phyloP scores from a whole-genome alignment of 2,888 invertebrate species.

The Tetranychus truncatus region DNA sequence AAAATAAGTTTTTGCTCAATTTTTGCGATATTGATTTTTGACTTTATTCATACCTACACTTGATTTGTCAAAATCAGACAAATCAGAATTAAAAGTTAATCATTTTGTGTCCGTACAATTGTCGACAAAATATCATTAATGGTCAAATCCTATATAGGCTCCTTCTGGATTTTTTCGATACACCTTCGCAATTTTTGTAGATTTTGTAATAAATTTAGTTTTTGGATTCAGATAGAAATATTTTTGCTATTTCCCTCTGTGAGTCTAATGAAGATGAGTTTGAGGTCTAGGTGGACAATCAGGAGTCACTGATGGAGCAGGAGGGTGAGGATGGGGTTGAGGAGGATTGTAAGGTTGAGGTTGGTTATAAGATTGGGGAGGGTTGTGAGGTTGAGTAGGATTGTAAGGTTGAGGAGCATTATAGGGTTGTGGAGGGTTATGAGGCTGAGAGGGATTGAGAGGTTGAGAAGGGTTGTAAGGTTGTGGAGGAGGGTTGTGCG shows the following conservation, averaged over 20 bases:
- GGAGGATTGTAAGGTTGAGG: neutral
- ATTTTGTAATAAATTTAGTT: no score
- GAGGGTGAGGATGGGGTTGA: neutral
- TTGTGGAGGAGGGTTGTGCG: neutral
- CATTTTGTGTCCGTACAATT: neutral
- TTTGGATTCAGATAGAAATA: no score
- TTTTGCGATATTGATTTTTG: no score
- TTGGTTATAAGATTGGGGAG: no score
- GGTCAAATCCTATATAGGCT: no score
- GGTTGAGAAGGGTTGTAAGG: neutral
- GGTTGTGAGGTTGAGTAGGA: neutral
- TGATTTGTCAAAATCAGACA: neutral
- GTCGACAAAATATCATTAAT: neutral
- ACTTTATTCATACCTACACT: no score
- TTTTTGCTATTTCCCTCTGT: no score
- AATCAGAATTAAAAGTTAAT: conserved; percentile 7
- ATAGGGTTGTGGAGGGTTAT: neutral
- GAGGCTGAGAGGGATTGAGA: neutral
- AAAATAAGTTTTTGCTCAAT: no score
- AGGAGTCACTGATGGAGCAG: neutral
- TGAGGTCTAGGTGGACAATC: neutral
- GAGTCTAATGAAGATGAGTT: neutral
- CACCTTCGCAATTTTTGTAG: no score
- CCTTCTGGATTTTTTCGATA: no score
- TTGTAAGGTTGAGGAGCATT: neutral